Evolutionary conservation across 2,888 invertebrate genomes (phyloP).

Genomic region (Meta bourneti): DNA sequence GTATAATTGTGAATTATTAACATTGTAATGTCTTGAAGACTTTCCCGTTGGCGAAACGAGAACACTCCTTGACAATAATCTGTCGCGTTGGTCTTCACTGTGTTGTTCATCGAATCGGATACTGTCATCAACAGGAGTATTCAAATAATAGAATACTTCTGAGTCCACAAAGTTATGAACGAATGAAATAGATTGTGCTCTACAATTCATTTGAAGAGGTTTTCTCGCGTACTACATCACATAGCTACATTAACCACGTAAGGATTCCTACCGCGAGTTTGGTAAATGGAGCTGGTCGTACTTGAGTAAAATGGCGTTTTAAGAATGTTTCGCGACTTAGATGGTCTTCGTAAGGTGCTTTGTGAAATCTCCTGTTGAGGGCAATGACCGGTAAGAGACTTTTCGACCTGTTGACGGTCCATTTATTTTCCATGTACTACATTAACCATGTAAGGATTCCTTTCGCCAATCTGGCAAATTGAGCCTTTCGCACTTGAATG

Average conservation of each 20-base stretch:
- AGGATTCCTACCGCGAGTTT: not conserved
- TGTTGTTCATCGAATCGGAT: too few species aligned
- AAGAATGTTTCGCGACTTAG: not conserved
- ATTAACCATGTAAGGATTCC: too few species aligned
- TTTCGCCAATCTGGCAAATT: too few species aligned
- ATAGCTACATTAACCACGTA: too few species aligned
- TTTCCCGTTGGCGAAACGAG: slow-evolving; percentile 7
- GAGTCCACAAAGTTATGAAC: not conserved
- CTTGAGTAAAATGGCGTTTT: not conserved
- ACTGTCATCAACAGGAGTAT: not conserved
- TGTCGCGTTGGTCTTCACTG: slow-evolving; percentile 4
- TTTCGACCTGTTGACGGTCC: too few species aligned
- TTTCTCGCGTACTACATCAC: too few species aligned
- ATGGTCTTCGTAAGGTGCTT: too few species aligned
- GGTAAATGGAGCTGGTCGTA: not conserved
- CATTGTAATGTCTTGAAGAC: not conserved
- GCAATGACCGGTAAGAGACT: too few species aligned
- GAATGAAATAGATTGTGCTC: not conserved
- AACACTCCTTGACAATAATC: slow-evolving; percentile 31
- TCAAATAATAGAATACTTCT: not conserved
- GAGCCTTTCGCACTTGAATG: too few species aligned
- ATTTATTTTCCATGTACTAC: too few species aligned
- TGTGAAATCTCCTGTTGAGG: too few species aligned
- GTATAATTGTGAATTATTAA: too few species aligned
- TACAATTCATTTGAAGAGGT: not conserved